phyloP scores from a whole-genome alignment of 2,797 vertebrate genomes.

The Siniperca scherzeri region DNA sequence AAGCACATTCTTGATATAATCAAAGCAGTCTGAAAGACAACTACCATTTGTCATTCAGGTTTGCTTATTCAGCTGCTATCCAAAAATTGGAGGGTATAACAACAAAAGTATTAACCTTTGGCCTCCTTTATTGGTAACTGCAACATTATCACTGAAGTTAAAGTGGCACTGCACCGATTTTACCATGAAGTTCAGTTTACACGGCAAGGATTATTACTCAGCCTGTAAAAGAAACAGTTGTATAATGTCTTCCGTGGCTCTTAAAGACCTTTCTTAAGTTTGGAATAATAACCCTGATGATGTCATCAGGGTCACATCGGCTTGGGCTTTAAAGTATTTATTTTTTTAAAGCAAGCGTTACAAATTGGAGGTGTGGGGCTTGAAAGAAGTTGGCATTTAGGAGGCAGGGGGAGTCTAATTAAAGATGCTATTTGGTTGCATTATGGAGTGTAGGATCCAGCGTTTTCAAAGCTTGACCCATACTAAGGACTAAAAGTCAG shows the following conservation, averaged over 20 bases:
- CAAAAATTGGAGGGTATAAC: not conserved
- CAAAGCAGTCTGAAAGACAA: not conserved
- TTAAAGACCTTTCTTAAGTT: not conserved
- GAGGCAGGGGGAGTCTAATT: not conserved
- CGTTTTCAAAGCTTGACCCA: not conserved
- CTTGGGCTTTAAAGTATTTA: not conserved
- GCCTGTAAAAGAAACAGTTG: not conserved
- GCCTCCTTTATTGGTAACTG: not conserved
- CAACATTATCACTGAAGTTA: not conserved
- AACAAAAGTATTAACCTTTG: not conserved
- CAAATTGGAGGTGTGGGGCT: not conserved
- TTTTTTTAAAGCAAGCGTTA: not conserved
- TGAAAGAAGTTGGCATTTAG: not conserved
- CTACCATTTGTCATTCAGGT: not conserved
- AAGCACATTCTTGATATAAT: not conserved
- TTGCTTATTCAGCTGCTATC: not conserved
- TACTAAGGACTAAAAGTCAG: not conserved
- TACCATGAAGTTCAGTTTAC: not conserved
- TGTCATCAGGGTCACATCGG: not conserved
- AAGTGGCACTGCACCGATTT: not conserved
- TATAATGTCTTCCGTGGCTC: not conserved
- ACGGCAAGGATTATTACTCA: not conserved
- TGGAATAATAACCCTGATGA: constrained; percentile 4
- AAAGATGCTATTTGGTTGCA: not conserved
- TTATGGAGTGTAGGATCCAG: not conserved